Evolutionary conservation across 2,797 vertebrate species (phyloP).

Genomic region (Hippocampus kuda): DNA sequence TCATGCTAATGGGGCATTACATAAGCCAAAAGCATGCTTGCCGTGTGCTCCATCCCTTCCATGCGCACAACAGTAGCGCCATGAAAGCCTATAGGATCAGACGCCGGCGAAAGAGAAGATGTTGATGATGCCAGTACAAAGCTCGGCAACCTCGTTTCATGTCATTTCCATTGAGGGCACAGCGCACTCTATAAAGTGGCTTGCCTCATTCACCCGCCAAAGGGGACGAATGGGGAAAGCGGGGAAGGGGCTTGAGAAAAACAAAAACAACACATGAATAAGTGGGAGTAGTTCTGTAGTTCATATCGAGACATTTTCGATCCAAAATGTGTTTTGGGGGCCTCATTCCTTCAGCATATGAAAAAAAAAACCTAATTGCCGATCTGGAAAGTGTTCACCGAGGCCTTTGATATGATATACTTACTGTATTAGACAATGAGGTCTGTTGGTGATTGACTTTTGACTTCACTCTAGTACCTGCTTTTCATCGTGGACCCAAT

Average conservation of each 20-base stretch:
- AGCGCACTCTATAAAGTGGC: conserved; percentile 62
- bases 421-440: not conserved
- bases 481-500: conserved; percentile 41
- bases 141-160: conserved; percentile 71
- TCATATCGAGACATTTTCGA: not conserved
- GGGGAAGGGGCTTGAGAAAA: too few relatives aligned
- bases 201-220: conserved; percentile 51
- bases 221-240: not conserved
- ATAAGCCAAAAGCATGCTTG: conserved; percentile 22
- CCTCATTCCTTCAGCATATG: not conserved
- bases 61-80: conserved; percentile 49
- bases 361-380: not conserved
- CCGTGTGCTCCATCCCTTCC: conserved; percentile 33
- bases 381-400: not conserved
- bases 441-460: not conserved
- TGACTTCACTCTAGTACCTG: not conserved
- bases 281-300: not conserved
- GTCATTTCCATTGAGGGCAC: conserved; percentile 66
- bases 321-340: too few relatives aligned
- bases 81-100: conserved; percentile 68
- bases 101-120: conserved; percentile 57
- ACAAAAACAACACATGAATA: too few relatives aligned
- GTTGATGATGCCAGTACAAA: conserved; percentile 73
- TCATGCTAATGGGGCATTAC: conserved; percentile 13
- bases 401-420: not conserved